Evolutionary conservation across 1,140 invertebrate genomes (phyloP), one percentile per base, ranked within the genome.

Genomic region (Pachyrhynchus sulphureomaculatus): DNA sequence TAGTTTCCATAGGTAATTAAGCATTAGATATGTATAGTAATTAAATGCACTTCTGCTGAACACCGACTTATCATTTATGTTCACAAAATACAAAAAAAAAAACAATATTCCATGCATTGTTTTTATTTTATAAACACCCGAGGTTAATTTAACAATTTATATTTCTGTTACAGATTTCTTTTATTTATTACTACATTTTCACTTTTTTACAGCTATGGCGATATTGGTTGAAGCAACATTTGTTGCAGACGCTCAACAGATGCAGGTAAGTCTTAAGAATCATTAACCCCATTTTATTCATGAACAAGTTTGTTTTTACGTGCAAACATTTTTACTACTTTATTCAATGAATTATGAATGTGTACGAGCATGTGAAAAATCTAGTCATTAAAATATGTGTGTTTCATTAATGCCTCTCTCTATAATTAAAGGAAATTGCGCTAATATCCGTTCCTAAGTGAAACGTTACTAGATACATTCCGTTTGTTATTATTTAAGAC

Each of bases 201-300:
- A 55, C 42, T 56, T 62, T 62, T 62, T 62, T 61, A 62, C 60
- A 62, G 60, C 56, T 62, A 56, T 33, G 52, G 52, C 34, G 21
- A 45, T 62, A 21, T 48, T 62, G 41, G 29, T 48, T 39, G 52
- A 55, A 13, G 60, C 21, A 44, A 26, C 49, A 24, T 45, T 44
- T 8, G n/a, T 26, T 24, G 26, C 32, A 32, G 51, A 41, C 33
- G 58, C 58, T 48, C 60, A 62, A 32, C 53, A 62, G 42, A 61
- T 61, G 49, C 60, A 62, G 60, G 60, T 62, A 55, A 13, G 60
- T 54, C 32, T 53, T 20, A 33, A 56, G 9, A 13, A 48, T 33
- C 17, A 62, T 54, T 62, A 62, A 62, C 60, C 60, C 26, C 42
- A 13, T 49, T 62, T 42, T 56, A 45, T 9, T 1, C 26, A 17